Conservation (phyloP, 2,113 vertebrate genomes). For the Rattus rattus region DNA sequence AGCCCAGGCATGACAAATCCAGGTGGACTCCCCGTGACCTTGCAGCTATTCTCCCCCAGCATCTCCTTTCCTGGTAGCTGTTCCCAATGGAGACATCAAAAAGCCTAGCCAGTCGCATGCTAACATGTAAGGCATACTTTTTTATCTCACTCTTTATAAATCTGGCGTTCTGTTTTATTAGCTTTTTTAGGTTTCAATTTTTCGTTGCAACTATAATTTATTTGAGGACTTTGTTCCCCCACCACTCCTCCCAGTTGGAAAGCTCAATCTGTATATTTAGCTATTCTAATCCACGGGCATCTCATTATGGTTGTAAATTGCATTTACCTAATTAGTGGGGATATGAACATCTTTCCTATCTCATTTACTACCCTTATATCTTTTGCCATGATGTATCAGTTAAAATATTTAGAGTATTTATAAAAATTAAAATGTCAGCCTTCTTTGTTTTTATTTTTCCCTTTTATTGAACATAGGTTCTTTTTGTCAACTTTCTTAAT, state of each 20-base stretch:
- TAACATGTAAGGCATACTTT: background rate
- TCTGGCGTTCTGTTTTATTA: background rate
- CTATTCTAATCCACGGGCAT: background rate
- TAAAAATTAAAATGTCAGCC: background rate
- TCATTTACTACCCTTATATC: background rate
- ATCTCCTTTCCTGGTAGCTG: background rate
- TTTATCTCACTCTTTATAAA: background rate
- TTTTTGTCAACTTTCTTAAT: background rate
- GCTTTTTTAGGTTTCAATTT: background rate
- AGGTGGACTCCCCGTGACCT: background rate
- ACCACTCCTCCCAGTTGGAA: background rate
- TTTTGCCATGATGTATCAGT: background rate
- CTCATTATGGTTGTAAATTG: constrained; percentile 22
- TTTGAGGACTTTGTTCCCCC: background rate
- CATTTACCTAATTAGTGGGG: background rate
- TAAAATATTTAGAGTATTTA: background rate
- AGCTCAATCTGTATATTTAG: background rate
- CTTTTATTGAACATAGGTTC: background rate
- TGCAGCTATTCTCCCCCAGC: background rate
- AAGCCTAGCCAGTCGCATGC: background rate
- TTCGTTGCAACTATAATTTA: background rate
- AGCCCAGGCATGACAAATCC: background rate
- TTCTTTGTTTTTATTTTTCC: background rate
- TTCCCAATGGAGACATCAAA: background rate
- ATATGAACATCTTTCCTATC: background rate